These are phyloP conservation scores for Aspiorhynchus laticeps DNA, from an alignment of 2,113 vertebrate genomes.

Conservation along the genomic window DNA sequence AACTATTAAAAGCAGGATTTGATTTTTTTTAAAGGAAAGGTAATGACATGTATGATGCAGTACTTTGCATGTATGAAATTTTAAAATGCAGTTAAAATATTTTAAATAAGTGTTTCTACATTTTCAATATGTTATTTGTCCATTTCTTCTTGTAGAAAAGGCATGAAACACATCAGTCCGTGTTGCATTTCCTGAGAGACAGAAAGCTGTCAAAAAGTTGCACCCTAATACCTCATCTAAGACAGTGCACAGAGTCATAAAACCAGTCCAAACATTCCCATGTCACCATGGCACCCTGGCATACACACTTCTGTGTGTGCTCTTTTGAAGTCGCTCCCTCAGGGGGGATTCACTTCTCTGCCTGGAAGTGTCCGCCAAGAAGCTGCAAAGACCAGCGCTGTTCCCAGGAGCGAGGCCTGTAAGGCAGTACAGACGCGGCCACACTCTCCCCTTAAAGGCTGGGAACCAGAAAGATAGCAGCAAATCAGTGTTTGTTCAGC, in stretches of 20 bases:
- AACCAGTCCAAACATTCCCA: conserved; percentile 47
- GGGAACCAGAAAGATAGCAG: conserved; percentile 81
- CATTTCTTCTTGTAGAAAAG: not conserved
- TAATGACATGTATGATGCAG: not conserved
- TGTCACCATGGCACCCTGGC: conserved; percentile 56
- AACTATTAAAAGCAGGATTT: not conserved
- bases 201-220: conserved; percentile 40
- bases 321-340: conserved; percentile 55
- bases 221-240: conserved; percentile 34
- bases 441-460: conserved; percentile 72
- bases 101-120: not conserved
- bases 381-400: conserved; percentile 63
- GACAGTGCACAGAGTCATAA: conserved; percentile 36
- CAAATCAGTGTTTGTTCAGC: conserved; percentile 86
- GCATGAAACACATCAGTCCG: not conserved
- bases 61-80: not conserved
- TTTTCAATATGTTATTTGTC: not conserved
- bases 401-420: conserved; percentile 70
- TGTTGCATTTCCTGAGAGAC: not conserved
- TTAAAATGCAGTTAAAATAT: not conserved
- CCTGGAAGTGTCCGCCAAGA: conserved; percentile 61
- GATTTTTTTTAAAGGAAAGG: not conserved
- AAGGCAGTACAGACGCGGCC: conserved; percentile 60
- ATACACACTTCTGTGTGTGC: conserved; percentile 36
- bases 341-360: conserved; percentile 43